Evolutionary conservation across 2,797 vertebrate species (phyloP).

Genomic region (Distichodus sexfasciatus): DNA sequence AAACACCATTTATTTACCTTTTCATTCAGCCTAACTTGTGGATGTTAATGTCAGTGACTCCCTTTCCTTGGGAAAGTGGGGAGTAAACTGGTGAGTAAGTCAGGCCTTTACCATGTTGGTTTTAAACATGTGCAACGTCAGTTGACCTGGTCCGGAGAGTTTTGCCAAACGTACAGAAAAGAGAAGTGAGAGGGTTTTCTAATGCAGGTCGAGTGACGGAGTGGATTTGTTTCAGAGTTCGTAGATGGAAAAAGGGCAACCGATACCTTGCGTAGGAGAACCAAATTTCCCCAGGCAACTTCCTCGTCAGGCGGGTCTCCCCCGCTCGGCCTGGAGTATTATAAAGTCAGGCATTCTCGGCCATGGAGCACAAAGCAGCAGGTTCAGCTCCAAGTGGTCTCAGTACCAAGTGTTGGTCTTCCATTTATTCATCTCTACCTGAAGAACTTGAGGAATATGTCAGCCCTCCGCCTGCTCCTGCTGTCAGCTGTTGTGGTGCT

Average conservation of each 20-base stretch:
- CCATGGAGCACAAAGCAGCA: not conserved
- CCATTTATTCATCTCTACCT: not conserved
- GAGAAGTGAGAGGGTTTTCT: slow-evolving; percentile 7
- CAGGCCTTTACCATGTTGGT: too few relatives aligned
- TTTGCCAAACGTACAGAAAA: too few relatives aligned
- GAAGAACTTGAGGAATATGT: slow-evolving; percentile 49
- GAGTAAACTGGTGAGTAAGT: too few relatives aligned
- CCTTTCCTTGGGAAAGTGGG: too few relatives aligned
- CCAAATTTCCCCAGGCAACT: not conserved
- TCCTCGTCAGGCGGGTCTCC: slow-evolving; percentile 4
- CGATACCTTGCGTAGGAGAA: not conserved
- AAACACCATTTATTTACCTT: too few relatives aligned
- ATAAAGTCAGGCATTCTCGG: slow-evolving; percentile 9
- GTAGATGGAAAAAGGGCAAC: not conserved
- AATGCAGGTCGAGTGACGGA: too few relatives aligned
- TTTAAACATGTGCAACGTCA: too few relatives aligned
- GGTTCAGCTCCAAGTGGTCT: slow-evolving; percentile 6
- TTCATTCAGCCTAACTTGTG: too few relatives aligned
- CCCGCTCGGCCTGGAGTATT: not conserved
- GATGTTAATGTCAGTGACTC: too few relatives aligned
- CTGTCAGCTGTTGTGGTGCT: slow-evolving; percentile 55
- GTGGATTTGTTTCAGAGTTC: not conserved
- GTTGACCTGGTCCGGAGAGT: too few relatives aligned
- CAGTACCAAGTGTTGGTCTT: not conserved
- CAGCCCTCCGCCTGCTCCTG: slow-evolving; percentile 61